Evolutionary conservation across 2,888 invertebrate species (phyloP).

Genomic region (Meteorus cinctellus): DNA sequence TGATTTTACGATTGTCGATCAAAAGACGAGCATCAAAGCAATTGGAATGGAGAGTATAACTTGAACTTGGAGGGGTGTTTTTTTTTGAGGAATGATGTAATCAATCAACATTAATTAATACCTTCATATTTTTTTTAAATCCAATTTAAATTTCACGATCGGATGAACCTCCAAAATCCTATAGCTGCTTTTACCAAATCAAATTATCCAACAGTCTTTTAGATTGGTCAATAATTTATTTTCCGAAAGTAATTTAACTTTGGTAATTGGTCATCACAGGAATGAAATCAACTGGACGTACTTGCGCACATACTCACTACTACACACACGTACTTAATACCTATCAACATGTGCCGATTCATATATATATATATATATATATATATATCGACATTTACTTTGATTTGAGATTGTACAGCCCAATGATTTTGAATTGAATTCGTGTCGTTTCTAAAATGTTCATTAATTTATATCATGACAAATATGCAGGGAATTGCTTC

Average conservation of each 20-base stretch:
- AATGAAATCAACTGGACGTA: slow-evolving; percentile 23
- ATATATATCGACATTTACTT: too few species aligned
- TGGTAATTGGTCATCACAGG: slow-evolving; percentile 64
- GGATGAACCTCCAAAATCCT: neutral
- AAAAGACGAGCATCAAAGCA: slow-evolving; percentile 7
- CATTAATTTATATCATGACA: too few species aligned
- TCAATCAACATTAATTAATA: too few species aligned
- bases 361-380: too few species aligned
- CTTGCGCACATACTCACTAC: neutral
- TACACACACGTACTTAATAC: too few species aligned
- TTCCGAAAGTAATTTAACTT: slow-evolving; percentile 66
- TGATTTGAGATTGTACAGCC: too few species aligned
- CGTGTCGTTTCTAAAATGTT: too few species aligned
- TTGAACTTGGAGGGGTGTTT: neutral
- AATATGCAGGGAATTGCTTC: too few species aligned
- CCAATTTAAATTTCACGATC: neutral
- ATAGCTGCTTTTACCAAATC: neutral
- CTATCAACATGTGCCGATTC: too few species aligned
- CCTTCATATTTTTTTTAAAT: neutral
- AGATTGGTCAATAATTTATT: slow-evolving; percentile 66
- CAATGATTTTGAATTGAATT: too few species aligned
- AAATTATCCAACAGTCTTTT: slow-evolving; percentile 26
- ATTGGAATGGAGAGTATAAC: neutral
- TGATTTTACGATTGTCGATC: neutral
- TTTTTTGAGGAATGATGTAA: neutral